Conservation (phyloP, 2,888 invertebrate species). For the Reticulitermes lucifugus region DNA sequence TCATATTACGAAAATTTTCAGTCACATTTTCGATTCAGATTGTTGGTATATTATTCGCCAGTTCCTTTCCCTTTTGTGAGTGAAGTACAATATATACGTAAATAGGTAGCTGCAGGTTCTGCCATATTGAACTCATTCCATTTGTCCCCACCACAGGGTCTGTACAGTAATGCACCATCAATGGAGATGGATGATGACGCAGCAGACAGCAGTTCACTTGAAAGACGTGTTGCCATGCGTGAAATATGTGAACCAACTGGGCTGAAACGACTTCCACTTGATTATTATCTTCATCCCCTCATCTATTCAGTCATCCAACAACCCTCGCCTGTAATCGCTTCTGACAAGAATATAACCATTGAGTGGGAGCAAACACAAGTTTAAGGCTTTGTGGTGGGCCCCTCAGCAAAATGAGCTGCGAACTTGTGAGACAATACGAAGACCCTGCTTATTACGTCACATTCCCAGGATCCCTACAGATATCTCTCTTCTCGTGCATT, state of each 20-base stretch:
- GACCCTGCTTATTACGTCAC: not conserved
- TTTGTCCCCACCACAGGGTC: not conserved
- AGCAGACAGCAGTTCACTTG: not conserved
- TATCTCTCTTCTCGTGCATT: not conserved
- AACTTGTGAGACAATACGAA: not conserved
- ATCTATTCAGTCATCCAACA: not conserved
- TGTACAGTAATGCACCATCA: not conserved
- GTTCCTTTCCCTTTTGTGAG: no score
- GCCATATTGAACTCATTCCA: not conserved
- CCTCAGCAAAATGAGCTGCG: not conserved
- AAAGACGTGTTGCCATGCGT: conserved; percentile 30
- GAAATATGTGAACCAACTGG: conserved; percentile 33
- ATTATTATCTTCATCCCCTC: conserved; percentile 10
- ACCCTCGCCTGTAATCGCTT: not conserved
- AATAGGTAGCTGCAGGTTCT: no score
- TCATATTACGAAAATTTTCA: no score
- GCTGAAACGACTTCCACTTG: conserved; percentile 21
- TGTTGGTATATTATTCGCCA: no score
- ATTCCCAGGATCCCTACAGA: not conserved
- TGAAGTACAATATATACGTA: no score
- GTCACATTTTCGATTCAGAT: no score
- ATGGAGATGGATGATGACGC: not conserved
- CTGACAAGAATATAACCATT: not conserved
- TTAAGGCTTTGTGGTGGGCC: not conserved
- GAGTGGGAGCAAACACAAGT: not conserved